Percentiles rank a stretch among this genome's conserved stretches.
These are phyloP conservation scores for Orthonevra nobilis DNA, from an alignment of 2,888 invertebrate species.

Conservation along the genomic window DNA sequence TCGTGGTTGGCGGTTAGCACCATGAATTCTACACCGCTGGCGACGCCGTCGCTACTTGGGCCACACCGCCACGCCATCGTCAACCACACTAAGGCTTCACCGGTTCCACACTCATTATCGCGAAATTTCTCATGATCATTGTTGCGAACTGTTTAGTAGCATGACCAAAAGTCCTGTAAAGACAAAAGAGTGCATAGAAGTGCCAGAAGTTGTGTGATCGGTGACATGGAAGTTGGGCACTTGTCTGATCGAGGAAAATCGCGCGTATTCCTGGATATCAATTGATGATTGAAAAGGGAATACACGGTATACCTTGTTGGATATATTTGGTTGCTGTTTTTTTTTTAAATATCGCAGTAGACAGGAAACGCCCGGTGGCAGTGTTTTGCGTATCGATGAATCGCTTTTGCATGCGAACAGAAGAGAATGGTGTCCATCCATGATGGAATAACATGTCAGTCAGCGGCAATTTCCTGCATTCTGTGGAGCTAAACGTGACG, in stretches of 20 bases:
- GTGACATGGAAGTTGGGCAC: slow-evolving; percentile 55
- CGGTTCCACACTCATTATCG: slow-evolving; percentile 70
- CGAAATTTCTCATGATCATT: slow-evolving; percentile 71
- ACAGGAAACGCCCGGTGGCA: slow-evolving; percentile 29
- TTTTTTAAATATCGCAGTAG: slow-evolving; percentile 4
- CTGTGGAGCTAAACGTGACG: slow-evolving; percentile 16
- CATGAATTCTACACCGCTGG: slow-evolving; percentile 44
- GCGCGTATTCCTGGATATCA: slow-evolving; percentile 49
- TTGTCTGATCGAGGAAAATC: slow-evolving; percentile 45
- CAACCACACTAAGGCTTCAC: slow-evolving; percentile 64
- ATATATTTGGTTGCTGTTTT: slow-evolving; percentile 1
- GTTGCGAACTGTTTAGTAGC: slow-evolving; percentile 68
- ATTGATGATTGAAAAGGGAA: slow-evolving; percentile 53
- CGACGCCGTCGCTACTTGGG: slow-evolving; percentile 10
- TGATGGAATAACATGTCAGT: slow-evolving; percentile 52
- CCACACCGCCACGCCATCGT: slow-evolving; percentile 42
- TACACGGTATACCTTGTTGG: slow-evolving; percentile 38
- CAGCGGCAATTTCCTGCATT: slow-evolving; percentile 56
- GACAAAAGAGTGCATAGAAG: slow-evolving; percentile 30
- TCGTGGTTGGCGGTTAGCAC: slow-evolving; percentile 71
- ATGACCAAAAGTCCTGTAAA: slow-evolving; percentile 50
- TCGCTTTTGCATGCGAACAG: slow-evolving; percentile 49
- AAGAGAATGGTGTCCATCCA: slow-evolving; percentile 49
- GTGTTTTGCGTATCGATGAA: slow-evolving; percentile 52
- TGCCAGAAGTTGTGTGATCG: slow-evolving; percentile 37